These are phyloP conservation scores for Leucoma salicis DNA, from an alignment of 2,888 invertebrate species.

Conservation along the genomic window DNA sequence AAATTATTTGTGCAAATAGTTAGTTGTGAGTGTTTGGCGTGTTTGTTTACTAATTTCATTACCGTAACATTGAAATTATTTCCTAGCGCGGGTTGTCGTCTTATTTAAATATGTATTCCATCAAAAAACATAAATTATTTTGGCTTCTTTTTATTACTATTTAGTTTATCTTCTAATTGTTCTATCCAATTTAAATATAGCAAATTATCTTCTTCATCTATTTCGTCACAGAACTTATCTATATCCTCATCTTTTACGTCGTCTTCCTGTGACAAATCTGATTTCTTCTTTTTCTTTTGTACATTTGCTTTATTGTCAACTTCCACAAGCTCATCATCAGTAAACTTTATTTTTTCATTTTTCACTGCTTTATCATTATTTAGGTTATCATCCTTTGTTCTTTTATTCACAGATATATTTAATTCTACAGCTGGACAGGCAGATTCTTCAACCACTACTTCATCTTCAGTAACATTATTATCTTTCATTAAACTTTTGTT, in stretches of 20 bases:
- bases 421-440: not conserved
- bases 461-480: not conserved
- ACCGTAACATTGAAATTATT: no score
- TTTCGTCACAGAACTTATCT: constrained; percentile 68
- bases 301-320: constrained; percentile 8
- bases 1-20: no score
- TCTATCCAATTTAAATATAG: constrained; percentile 71
- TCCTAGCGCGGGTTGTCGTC: no score
- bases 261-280: constrained; percentile 38
- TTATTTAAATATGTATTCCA: no score
- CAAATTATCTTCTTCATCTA: constrained; percentile 64
- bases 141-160: constrained; percentile 48
- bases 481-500: no score
- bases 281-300: constrained; percentile 16
- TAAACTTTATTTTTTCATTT: constrained; percentile 40
- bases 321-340: constrained; percentile 32
- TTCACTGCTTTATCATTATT: not conserved
- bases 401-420: not conserved
- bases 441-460: not conserved
- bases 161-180: constrained; percentile 65
- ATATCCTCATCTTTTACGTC: constrained; percentile 73
- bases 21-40: no score
- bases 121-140: no score
- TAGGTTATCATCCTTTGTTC: not conserved
- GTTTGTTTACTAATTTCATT: no score